These are phyloP conservation scores for Dasypolia templi DNA, from an alignment of 2,888 invertebrate species.

Conservation along the genomic window DNA sequence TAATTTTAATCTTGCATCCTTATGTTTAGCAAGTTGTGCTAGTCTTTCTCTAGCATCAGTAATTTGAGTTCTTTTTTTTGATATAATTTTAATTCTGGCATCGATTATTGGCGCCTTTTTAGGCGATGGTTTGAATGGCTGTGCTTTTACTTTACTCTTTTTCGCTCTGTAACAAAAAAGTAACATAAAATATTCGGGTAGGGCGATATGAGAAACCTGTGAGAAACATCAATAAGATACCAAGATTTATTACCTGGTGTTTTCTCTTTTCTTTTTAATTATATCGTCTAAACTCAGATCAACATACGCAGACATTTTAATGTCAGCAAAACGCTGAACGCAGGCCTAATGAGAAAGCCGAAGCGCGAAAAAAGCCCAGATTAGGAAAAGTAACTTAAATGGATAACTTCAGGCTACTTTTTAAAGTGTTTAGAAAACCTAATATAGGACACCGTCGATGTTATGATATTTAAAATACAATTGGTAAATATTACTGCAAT, in stretches of 20 bases:
- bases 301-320: conserved; percentile 80
- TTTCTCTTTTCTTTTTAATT: conserved; percentile 84
- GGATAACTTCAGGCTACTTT: background rate
- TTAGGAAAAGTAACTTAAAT: conserved; percentile 22
- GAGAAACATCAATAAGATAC: background rate
- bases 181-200: background rate
- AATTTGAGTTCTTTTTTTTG: conserved; percentile 94
- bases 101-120: conserved; percentile 86
- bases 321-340: background rate
- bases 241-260: conserved; percentile 69
- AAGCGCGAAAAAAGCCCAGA: conserved; percentile 11
- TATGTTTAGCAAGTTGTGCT: conserved; percentile 93
- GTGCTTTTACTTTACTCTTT: conserved; percentile 61
- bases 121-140: conserved; percentile 35
- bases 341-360: background rate
- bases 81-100: conserved; percentile 94
- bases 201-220: background rate
- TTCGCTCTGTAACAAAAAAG: conserved; percentile 53
- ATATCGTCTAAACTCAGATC: conserved; percentile 89
- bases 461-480: conserved; percentile 14
- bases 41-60: conserved; percentile 95
- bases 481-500: background rate
- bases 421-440: background rate
- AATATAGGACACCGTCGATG: background rate
- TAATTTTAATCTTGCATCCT: conserved; percentile 94